These are phyloP conservation scores for Urophycis tenuis DNA, from an alignment of 2,797 vertebrate genomes.

Conservation along the genomic window DNA sequence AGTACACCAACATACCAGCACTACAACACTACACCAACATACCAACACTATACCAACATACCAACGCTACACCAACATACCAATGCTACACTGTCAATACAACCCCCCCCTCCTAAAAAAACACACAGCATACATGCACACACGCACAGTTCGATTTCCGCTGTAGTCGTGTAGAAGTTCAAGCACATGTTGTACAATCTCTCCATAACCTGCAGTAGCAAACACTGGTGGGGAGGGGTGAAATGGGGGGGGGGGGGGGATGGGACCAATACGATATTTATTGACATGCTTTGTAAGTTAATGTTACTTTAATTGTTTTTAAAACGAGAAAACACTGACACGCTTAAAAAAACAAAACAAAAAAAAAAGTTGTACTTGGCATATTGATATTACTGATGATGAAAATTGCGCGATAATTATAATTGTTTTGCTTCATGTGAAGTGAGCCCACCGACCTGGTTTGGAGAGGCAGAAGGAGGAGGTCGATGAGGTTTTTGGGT, in stretches of 20 bases:
- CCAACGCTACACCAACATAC: neutral
- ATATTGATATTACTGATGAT: conserved; percentile 31
- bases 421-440: conserved; percentile 23
- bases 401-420: neutral
- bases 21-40: conserved; percentile 21
- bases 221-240: conserved; percentile 65
- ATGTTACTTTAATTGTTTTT: conserved; percentile 52
- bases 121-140: conserved; percentile 54
- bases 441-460: conserved; percentile 22
- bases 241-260: conserved; percentile 26
- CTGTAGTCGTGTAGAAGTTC: conserved; percentile 65
- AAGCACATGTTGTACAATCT: conserved; percentile 72
- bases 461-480: conserved; percentile 21
- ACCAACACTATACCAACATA: neutral
- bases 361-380: conserved; percentile 52
- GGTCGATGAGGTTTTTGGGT: conserved; percentile 20
- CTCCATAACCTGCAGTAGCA: conserved; percentile 56
- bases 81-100: too few relatives aligned
- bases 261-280: conserved; percentile 56
- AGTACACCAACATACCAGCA: conserved; percentile 9
- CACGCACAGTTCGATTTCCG: conserved; percentile 59
- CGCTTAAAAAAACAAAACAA: conserved; percentile 25
- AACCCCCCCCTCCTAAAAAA: conserved; percentile 35
- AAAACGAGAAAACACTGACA: conserved; percentile 29
- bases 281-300: conserved; percentile 57